These are phyloP conservation scores for Dermochelys coriacea DNA, from an alignment of 2,797 vertebrate species.

Conservation along the genomic window DNA sequence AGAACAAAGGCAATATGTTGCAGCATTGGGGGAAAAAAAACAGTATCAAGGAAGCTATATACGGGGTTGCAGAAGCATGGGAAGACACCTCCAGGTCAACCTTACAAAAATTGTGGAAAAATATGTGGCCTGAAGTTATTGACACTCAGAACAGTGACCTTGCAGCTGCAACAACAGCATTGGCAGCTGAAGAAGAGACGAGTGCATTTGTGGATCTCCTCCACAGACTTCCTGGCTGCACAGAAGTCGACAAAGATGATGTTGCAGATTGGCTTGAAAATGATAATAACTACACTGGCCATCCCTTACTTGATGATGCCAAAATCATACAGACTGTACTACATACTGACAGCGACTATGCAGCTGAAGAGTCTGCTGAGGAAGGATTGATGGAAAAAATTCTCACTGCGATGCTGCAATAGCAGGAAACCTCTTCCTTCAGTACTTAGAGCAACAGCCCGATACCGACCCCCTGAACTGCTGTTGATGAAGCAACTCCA, in stretches of 20 bases:
- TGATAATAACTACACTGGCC: neutral
- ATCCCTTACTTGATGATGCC: neutral
- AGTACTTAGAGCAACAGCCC: neutral
- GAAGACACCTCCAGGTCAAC: neutral
- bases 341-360: neutral
- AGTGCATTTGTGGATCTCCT: neutral
- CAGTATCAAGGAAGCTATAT: neutral
- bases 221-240: neutral
- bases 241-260: neutral
- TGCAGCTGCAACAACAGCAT: neutral
- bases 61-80: neutral
- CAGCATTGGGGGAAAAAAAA: neutral
- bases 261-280: neutral
- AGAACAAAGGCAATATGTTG: neutral
- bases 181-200: neutral
- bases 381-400: neutral
- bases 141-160: neutral
- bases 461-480: neutral
- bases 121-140: neutral
- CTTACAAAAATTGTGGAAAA: neutral
- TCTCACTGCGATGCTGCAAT: neutral
- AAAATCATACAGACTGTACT: neutral
- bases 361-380: neutral
- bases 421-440: neutral
- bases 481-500: neutral